A percentile compares a stretch with the other conserved stretches of the same genome.
Evolutionary conservation across 2,888 invertebrate genomes (phyloP).

Genomic region (Lepidocyrtinus sp.): DNA sequence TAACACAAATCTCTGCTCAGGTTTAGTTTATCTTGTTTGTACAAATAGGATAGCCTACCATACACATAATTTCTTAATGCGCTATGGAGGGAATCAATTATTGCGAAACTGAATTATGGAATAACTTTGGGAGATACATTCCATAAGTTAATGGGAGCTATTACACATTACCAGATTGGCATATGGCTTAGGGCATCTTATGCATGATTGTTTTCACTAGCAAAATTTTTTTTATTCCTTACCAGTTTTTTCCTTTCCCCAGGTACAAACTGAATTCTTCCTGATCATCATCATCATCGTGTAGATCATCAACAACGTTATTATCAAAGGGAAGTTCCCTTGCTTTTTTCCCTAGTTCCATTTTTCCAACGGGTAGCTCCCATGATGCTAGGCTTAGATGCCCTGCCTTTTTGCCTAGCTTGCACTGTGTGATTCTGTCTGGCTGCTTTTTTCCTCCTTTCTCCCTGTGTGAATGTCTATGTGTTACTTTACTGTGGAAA

Average conservation of each 20-base stretch:
- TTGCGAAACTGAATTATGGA: too few relatives aligned
- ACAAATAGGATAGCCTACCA: too few relatives aligned
- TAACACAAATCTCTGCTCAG: too few relatives aligned
- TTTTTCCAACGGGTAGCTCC: constrained; percentile 28
- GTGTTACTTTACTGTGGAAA: constrained; percentile 11
- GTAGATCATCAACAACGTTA: constrained; percentile 20
- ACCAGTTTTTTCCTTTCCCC: too few relatives aligned
- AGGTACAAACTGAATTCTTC: constrained; percentile 9
- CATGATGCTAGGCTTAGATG: constrained; percentile 20
- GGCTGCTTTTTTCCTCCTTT: constrained; percentile 10
- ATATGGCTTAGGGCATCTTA: too few relatives aligned
- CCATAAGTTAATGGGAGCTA: too few relatives aligned
- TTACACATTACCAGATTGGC: too few relatives aligned
- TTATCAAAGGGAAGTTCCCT: constrained; percentile 49
- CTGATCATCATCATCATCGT: constrained; percentile 12
- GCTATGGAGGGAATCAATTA: too few relatives aligned
- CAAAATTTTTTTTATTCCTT: too few relatives aligned
- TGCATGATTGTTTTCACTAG: background rate
- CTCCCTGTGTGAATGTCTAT: constrained; percentile 10
- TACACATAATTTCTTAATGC: too few relatives aligned
- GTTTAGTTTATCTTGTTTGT: too few relatives aligned
- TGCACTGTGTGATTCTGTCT: constrained; percentile 21
- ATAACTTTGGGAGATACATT: too few relatives aligned
- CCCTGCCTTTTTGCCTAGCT: constrained; percentile 53
- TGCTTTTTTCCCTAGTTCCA: constrained; percentile 19